Conservation (phyloP, 2,797 vertebrate species). For the Phoeniculus purpureus region DNA sequence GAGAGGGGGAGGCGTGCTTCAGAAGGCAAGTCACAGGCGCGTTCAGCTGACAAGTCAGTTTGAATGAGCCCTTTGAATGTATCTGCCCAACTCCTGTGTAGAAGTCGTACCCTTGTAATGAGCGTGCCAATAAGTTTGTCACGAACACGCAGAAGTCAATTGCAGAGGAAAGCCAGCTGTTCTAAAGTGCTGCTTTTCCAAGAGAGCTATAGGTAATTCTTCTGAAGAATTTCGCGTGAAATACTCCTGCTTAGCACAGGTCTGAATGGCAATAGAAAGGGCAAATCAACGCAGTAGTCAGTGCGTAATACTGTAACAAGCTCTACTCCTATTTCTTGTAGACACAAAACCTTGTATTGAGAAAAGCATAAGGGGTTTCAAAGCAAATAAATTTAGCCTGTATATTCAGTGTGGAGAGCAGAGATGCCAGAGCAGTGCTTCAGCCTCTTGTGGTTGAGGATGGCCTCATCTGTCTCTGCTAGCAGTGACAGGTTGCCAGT, state of each 20-base stretch:
- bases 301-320: neutral
- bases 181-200: conserved; percentile 1
- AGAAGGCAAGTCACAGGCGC: neutral
- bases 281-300: neutral
- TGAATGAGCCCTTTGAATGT: neutral
- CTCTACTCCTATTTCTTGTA: neutral
- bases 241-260: neutral
- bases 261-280: neutral
- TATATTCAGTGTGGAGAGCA: neutral
- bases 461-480: neutral
- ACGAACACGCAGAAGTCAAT: neutral
- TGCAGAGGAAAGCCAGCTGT: neutral
- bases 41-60: neutral
- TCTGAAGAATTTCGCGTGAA: conserved; percentile 20
- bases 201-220: neutral
- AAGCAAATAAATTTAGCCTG: neutral
- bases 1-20: neutral
- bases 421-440: neutral
- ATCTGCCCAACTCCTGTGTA: neutral
- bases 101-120: neutral
- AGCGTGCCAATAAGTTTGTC: neutral
- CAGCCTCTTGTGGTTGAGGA: neutral
- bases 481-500: neutral
- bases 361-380: neutral
- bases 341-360: neutral